phyloP scores from a whole-genome alignment of 2,797 vertebrate genomes.

The Botia almorhae region DNA sequence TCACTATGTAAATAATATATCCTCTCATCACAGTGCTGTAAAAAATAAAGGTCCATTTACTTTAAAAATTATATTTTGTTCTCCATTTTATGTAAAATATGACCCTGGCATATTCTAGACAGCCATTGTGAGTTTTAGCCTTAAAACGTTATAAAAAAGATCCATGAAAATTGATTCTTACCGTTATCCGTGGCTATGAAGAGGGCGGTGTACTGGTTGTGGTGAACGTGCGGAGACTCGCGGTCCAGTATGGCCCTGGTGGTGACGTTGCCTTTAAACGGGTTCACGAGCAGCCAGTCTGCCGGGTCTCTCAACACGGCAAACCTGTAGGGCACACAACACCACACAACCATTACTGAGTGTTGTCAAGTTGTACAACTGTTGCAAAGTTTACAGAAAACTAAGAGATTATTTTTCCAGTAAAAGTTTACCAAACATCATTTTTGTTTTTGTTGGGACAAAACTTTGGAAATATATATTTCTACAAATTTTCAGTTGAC shows the following conservation, averaged over 20 bases:
- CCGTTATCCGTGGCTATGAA: constrained; percentile 94
- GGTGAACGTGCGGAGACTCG: constrained; percentile 88
- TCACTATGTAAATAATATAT: background rate
- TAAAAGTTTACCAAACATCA: too few species aligned
- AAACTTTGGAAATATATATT: too few species aligned
- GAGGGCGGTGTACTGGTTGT: constrained; percentile 90
- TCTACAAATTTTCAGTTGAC: too few species aligned
- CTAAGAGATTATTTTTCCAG: too few species aligned
- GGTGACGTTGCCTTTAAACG: constrained; percentile 90
- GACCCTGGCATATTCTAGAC: background rate
- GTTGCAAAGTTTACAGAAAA: too few species aligned
- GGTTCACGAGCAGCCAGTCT: constrained; percentile 92
- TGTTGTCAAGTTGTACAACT: background rate
- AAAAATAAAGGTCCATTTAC: background rate
- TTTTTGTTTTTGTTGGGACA: too few species aligned
- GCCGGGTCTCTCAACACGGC: constrained; percentile 90
- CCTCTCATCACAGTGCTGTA: too few species aligned
- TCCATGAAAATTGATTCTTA: constrained; percentile 70
- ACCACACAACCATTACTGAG: background rate
- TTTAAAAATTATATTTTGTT: background rate
- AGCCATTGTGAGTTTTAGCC: background rate
- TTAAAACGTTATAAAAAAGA: background rate
- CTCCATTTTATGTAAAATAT: background rate
- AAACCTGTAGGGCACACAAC: constrained; percentile 77
- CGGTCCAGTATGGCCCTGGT: constrained; percentile 89